A percentile compares a stretch with the other conserved stretches of the same genome.
phyloP scores from a whole-genome alignment of 2,797 vertebrate species.

The Parambassis ranga region DNA sequence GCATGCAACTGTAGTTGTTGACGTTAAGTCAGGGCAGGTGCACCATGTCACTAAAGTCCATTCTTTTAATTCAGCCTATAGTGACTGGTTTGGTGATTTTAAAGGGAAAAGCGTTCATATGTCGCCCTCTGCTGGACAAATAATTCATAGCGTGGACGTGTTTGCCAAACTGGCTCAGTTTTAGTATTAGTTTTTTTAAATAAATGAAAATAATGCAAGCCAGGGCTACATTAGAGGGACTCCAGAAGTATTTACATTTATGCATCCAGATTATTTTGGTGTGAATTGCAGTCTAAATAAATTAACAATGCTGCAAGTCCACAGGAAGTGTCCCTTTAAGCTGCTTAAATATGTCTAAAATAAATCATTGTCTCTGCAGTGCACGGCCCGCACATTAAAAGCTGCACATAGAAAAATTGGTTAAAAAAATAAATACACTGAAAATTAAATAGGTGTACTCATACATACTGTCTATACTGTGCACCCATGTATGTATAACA shows the following conservation, averaged over 20 bases:
- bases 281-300: too few species aligned
- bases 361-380: background rate
- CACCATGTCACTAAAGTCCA: too few species aligned
- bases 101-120: conserved; percentile 11
- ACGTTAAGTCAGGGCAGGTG: background rate
- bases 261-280: too few species aligned
- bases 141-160: background rate
- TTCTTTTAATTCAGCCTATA: too few species aligned
- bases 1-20: background rate
- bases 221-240: too few species aligned
- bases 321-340: conserved; percentile 13
- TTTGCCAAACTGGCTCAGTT: background rate
- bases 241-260: too few species aligned
- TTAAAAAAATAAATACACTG: conserved; percentile 33
- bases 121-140: conserved; percentile 50
- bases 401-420: conserved; percentile 5
- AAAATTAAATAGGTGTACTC: conserved; percentile 19
- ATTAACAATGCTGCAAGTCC: too few species aligned
- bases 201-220: background rate
- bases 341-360: background rate
- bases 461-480: background rate
- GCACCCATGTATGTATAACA: background rate
- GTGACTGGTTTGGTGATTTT: background rate
- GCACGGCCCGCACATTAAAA: background rate
- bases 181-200: background rate